A percentile compares a stretch with the other conserved stretches of the same genome.
These are phyloP conservation scores for Microplitis demolitor DNA, from an alignment of 1,140 invertebrate genomes.

Conservation along the genomic window DNA sequence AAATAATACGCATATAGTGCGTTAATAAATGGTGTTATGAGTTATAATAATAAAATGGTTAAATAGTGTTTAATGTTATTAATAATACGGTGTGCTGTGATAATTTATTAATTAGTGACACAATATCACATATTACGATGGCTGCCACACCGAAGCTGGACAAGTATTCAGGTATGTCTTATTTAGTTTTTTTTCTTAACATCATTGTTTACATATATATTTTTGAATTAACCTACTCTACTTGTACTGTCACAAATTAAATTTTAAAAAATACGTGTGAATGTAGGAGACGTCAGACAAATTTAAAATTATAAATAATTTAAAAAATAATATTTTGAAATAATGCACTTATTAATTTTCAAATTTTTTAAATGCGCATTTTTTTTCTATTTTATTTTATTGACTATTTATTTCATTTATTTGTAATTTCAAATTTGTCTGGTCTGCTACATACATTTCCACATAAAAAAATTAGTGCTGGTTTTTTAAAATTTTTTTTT, in stretches of 20 bases:
- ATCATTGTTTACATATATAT: not conserved
- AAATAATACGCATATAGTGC: slow-evolving; percentile 49
- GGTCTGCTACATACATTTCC: too few relatives aligned
- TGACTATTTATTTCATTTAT: too few relatives aligned
- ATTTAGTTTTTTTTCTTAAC: not conserved
- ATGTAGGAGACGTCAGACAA: too few relatives aligned
- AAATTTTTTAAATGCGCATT: too few relatives aligned
- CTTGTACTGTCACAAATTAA: not conserved
- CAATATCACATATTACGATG: slow-evolving; percentile 38
- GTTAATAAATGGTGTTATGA: slow-evolving; percentile 43
- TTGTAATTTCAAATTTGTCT: too few relatives aligned
- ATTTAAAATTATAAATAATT: too few relatives aligned
- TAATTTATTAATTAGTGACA: slow-evolving; percentile 19
- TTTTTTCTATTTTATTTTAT: too few relatives aligned
- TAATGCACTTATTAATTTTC: too few relatives aligned
- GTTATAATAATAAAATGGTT: slow-evolving; percentile 46
- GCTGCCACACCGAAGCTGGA: slow-evolving; percentile 57
- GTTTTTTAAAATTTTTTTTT: too few relatives aligned
- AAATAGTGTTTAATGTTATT: slow-evolving; percentile 41
- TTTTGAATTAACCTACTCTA: not conserved
- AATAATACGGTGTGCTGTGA: slow-evolving; percentile 12
- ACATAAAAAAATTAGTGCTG: too few relatives aligned
- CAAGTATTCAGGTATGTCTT: slow-evolving; percentile 39
- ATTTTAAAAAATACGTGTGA: too few relatives aligned
- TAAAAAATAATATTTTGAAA: too few relatives aligned